phyloP scores from a whole-genome alignment of 2,113 vertebrate species.

The Leptobrachium leishanense region DNA sequence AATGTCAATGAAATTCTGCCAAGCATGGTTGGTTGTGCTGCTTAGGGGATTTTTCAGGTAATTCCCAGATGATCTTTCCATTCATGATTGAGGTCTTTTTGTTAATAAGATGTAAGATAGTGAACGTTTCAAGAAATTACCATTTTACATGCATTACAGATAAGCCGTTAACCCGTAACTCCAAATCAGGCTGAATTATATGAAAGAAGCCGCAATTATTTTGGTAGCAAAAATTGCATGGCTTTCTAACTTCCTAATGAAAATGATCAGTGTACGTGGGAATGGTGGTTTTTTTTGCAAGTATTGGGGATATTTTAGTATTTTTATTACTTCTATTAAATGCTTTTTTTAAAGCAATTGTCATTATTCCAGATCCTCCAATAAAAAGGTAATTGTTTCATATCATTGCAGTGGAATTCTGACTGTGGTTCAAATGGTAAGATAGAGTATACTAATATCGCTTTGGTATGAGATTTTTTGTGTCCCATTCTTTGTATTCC shows the following conservation, averaged over 20 bases:
- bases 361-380: too few relatives aligned
- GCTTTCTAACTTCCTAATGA: neutral
- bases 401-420: too few relatives aligned
- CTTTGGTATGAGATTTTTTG: too few relatives aligned
- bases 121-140: constrained; percentile 47
- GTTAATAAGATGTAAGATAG: constrained; percentile 47
- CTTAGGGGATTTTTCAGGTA: constrained; percentile 45
- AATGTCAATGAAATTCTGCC: constrained; percentile 46
- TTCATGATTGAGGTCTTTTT: constrained; percentile 48
- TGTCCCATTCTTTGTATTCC: too few relatives aligned
- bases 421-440: too few relatives aligned
- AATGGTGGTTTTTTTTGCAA: too few relatives aligned
- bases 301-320: too few relatives aligned
- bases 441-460: too few relatives aligned
- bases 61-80: constrained; percentile 44
- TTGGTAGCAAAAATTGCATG: constrained; percentile 15
- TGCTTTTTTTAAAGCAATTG: too few relatives aligned
- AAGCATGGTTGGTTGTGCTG: constrained; percentile 45
- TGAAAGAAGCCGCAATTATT: constrained; percentile 36
- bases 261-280: neutral
- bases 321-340: too few relatives aligned
- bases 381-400: too few relatives aligned
- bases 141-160: constrained; percentile 47
- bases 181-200: constrained; percentile 36
- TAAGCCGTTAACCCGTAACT: constrained; percentile 42